A percentile compares a stretch with the other conserved stretches of the same genome.
Conservation (phyloP, 2,113 vertebrate species). For the Nothoprocta perdicaria region DNA sequence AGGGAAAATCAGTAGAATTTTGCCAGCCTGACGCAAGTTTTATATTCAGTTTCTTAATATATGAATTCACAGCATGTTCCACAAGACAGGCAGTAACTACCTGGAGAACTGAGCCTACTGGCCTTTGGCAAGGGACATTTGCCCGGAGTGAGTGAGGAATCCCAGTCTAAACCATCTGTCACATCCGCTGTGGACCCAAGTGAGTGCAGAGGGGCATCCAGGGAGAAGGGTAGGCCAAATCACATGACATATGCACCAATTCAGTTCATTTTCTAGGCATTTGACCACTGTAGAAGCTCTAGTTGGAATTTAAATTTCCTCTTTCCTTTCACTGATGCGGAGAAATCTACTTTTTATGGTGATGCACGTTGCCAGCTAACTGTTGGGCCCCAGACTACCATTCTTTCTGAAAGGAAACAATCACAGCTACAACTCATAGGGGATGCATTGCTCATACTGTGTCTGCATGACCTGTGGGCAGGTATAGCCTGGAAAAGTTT, state of each 20-base stretch:
- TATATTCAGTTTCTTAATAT: not conserved
- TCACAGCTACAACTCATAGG: fast-evolving
- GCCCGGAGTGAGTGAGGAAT: not conserved
- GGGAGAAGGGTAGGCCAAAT: not conserved
- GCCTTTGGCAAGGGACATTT: not conserved
- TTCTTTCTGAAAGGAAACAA: not conserved
- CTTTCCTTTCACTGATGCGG: not conserved
- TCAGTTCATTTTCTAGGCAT: constrained; percentile 3
- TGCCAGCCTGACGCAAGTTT: not conserved
- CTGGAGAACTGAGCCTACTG: not conserved
- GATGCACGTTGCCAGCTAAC: not conserved
- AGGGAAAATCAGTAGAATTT: not conserved
- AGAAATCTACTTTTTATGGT: not conserved
- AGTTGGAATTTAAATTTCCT: not conserved
- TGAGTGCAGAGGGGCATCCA: not conserved
- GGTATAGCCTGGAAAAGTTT: not conserved
- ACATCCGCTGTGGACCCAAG: fast-evolving
- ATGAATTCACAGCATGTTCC: not conserved
- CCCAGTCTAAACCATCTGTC: constrained; percentile 14
- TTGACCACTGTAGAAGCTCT: not conserved
- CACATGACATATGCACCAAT: not conserved
- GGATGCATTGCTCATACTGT: fast-evolving
- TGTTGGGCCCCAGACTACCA: not conserved
- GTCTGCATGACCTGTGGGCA: not conserved
- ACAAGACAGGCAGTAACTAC: not conserved